These are phyloP conservation scores for Riparia riparia DNA, from an alignment of 2,113 vertebrate species.

Conservation along the genomic window DNA sequence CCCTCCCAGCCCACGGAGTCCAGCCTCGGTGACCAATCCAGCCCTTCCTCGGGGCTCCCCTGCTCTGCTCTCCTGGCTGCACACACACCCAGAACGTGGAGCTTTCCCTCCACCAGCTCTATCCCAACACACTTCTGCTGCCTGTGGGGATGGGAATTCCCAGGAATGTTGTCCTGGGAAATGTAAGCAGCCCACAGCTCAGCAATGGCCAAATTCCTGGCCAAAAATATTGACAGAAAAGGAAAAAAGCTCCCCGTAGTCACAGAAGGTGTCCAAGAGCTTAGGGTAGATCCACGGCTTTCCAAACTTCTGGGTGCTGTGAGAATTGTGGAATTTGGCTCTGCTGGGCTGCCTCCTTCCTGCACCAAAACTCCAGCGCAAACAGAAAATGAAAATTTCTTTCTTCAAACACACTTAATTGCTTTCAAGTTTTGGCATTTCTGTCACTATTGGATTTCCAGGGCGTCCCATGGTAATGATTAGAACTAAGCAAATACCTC, in stretches of 20 bases:
- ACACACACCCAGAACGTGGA: accelerated
- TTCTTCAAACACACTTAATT: slow-evolving; percentile 56
- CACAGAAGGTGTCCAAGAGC: background rate
- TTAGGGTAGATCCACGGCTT: background rate
- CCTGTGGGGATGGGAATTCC: background rate
- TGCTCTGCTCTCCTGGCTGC: background rate
- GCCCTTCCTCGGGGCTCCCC: background rate
- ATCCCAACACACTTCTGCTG: background rate
- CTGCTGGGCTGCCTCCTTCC: background rate
- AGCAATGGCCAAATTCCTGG: background rate
- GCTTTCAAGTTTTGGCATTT: slow-evolving; percentile 66
- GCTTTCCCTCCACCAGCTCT: background rate
- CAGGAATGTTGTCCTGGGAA: background rate
- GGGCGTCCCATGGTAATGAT: slow-evolving; percentile 60
- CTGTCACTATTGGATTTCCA: slow-evolving; percentile 58
- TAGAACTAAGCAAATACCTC: slow-evolving; percentile 71
- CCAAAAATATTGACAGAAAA: background rate
- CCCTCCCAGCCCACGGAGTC: accelerated
- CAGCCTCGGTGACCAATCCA: background rate
- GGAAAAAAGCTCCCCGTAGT: background rate
- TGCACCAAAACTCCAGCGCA: slow-evolving; percentile 19
- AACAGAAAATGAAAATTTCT: slow-evolving; percentile 26
- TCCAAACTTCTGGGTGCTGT: background rate
- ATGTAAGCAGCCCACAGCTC: background rate
- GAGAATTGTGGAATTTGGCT: slow-evolving; percentile 33